Percentiles rank a stretch among this genome's conserved stretches.
These are phyloP conservation scores for Bos taurus DNA, from an alignment of 2,113 vertebrate species.

Conservation along the genomic window ARS-UCD2.0 NC_037334.1:93567001-93567500, in stretches of 20 bases:
- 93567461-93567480: not conserved
- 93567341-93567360: constrained; percentile 13
- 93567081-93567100: constrained; percentile 5
- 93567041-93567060: not conserved
- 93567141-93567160: not conserved
- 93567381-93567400: not conserved
- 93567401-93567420: not conserved
- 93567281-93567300: not conserved
- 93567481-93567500: not conserved
- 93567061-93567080: not conserved
- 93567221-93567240: not conserved
- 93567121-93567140: not conserved
- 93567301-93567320: not conserved
- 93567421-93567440: not conserved
- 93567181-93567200: not conserved
- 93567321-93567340: not conserved
- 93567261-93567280: not conserved
- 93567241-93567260: not conserved
- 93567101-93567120: not conserved
- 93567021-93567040: not conserved
- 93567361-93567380: not conserved
- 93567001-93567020: not conserved
- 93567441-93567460: not conserved
- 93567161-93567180: not conserved
- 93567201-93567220: not conserved